These are phyloP conservation scores for Flexamia atlantica DNA, from an alignment of 2,888 invertebrate genomes.

Conservation along the genomic window DNA sequence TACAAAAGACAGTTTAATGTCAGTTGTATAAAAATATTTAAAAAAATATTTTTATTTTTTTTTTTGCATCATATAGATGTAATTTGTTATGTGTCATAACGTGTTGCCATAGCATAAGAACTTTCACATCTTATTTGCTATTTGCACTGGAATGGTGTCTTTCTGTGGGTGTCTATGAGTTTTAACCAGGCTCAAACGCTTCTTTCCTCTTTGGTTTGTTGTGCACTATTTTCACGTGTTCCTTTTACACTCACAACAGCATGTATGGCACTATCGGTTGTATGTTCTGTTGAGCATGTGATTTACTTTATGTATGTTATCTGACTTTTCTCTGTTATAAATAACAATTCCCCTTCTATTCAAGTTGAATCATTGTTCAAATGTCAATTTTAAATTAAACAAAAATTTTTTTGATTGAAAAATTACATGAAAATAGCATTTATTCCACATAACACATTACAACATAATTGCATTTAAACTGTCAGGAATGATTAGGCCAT, in stretches of 20 bases:
- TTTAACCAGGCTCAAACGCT: constrained; percentile 46
- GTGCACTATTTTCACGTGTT: constrained; percentile 5
- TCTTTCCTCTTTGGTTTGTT: constrained; percentile 24
- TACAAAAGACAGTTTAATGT: no score
- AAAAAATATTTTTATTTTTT: no score
- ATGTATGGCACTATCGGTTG: neutral
- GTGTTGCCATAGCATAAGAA: neutral
- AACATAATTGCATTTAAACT: no score
- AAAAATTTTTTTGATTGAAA: no score
- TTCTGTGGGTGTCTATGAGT: constrained; percentile 29
- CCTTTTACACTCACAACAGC: constrained; percentile 15
- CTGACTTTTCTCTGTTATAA: constrained; percentile 9
- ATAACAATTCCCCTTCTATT: neutral
- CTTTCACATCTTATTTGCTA: constrained; percentile 27
- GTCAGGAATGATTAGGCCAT: no score
- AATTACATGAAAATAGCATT: no score
- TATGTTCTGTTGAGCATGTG: constrained; percentile 16
- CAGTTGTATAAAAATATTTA: no score
- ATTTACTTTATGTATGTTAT: neutral
- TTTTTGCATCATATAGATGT: no score
- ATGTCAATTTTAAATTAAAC: no score
- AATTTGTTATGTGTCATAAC: no score
- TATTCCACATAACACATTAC: no score
- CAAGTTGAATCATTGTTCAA: no score
- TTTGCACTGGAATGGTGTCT: constrained; percentile 53